Evolutionary conservation across 2,888 invertebrate species (phyloP).

Genomic region (Margaritifera margaritifera): DNA sequence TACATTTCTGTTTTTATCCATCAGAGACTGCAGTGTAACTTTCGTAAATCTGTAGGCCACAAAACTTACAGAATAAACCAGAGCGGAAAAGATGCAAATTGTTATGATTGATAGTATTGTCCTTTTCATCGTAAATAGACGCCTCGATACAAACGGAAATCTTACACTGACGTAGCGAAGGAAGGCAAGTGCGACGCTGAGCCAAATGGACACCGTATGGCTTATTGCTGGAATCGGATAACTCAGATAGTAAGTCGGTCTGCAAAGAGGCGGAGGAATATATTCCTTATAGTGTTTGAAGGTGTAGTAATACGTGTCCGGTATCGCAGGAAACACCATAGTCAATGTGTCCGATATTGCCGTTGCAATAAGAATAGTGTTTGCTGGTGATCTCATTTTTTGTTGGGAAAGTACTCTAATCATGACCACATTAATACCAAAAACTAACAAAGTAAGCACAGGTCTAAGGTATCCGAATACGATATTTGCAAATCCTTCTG

Average conservation of each 20-base stretch:
- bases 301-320: slow-evolving; percentile 13
- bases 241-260: slow-evolving; percentile 4
- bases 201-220: slow-evolving; percentile 20
- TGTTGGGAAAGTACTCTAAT: slow-evolving; percentile 9
- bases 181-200: slow-evolving; percentile 20
- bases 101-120: background rate
- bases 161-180: slow-evolving; percentile 18
- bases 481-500: background rate
- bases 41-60: too few species aligned
- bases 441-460: slow-evolving; percentile 14
- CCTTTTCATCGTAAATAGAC: slow-evolving; percentile 5
- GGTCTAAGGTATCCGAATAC: slow-evolving; percentile 22
- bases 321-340: slow-evolving; percentile 11
- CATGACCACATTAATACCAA: slow-evolving; percentile 9
- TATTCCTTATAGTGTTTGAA: slow-evolving; percentile 13
- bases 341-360: slow-evolving; percentile 18
- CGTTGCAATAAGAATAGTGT: slow-evolving; percentile 15
- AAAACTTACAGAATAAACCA: too few species aligned
- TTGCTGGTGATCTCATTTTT: slow-evolving; percentile 19
- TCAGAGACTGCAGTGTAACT: too few species aligned
- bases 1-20: too few species aligned
- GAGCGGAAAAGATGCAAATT: background rate
- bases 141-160: slow-evolving; percentile 11
- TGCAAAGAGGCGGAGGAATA: slow-evolving; percentile 5
- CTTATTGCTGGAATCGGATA: slow-evolving; percentile 9